Conservation (phyloP, 2,113 vertebrate species). For the Montifringilla adamsi region DNA sequence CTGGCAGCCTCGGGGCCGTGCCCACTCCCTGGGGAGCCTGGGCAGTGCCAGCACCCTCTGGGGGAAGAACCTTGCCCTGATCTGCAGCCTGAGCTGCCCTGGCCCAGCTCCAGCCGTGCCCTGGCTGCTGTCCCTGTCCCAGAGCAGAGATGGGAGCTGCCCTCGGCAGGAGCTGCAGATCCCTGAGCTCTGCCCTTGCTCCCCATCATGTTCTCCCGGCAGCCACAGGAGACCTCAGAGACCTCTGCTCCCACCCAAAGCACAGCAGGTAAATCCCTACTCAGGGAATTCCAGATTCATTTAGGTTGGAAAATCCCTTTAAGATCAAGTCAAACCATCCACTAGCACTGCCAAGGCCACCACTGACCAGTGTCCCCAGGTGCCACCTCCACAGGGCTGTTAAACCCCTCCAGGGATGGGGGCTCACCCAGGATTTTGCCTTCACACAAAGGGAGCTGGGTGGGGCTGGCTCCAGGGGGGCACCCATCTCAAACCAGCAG, state of each 20-base stretch:
- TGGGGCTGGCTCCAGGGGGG: neutral
- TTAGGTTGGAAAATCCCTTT: neutral
- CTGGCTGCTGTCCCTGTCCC: neutral
- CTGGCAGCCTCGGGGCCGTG: neutral
- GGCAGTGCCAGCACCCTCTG: neutral
- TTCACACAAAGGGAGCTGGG: neutral
- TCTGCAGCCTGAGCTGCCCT: neutral
- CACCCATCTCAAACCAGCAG: neutral
- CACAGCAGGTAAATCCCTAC: accelerated
- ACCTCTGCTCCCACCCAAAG: neutral
- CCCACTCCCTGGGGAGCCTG: neutral
- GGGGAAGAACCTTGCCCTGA: neutral
- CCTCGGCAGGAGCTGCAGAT: neutral
- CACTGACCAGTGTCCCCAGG: neutral
- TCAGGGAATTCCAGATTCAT: neutral
- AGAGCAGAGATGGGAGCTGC: neutral
- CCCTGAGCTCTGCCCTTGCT: neutral
- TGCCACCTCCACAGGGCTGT: neutral
- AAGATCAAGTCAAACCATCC: neutral
- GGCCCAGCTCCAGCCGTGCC: neutral
- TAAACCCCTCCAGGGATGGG: neutral
- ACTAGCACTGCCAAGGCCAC: neutral
- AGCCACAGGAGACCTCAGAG: neutral
- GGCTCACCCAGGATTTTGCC: neutral
- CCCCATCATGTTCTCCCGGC: neutral